A percentile compares a stretch with the other conserved stretches of the same genome.
phyloP scores from a whole-genome alignment of 1,140 invertebrate genomes.

The Eupristina koningsbergeri region DNA sequence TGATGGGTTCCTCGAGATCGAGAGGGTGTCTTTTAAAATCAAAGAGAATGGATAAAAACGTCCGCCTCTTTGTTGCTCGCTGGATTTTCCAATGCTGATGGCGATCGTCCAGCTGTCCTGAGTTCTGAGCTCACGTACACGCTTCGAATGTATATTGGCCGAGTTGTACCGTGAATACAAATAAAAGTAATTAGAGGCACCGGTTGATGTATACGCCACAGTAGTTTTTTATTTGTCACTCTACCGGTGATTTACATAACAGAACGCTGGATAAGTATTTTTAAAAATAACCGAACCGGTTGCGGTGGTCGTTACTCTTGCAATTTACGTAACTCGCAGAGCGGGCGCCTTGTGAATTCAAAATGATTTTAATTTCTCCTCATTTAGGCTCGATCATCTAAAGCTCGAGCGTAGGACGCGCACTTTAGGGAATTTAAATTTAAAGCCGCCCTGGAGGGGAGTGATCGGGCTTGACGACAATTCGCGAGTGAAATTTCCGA shows the following conservation, averaged over 20 bases:
- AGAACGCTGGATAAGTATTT: background rate
- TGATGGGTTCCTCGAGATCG: no score
- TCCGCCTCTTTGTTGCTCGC: background rate
- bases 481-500: no score
- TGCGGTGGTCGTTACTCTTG: background rate
- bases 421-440: background rate
- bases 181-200: slow-evolving; percentile 6
- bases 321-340: background rate
- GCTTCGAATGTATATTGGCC: background rate
- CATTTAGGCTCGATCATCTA: background rate
- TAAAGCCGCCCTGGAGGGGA: background rate
- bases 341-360: background rate
- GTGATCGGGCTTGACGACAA: no score
- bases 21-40: no score
- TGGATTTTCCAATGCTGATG: background rate
- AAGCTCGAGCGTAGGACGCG: background rate
- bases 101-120: background rate
- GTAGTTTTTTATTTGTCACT: background rate
- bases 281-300: background rate
- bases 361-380: background rate
- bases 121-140: background rate
- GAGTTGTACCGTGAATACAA: background rate
- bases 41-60: no score
- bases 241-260: background rate
- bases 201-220: background rate